Percentiles rank a stretch among this genome's conserved stretches.
phyloP scores from a whole-genome alignment of 92 coral and sea anemone genomes.

The Blastomussa wellsi region DNA sequence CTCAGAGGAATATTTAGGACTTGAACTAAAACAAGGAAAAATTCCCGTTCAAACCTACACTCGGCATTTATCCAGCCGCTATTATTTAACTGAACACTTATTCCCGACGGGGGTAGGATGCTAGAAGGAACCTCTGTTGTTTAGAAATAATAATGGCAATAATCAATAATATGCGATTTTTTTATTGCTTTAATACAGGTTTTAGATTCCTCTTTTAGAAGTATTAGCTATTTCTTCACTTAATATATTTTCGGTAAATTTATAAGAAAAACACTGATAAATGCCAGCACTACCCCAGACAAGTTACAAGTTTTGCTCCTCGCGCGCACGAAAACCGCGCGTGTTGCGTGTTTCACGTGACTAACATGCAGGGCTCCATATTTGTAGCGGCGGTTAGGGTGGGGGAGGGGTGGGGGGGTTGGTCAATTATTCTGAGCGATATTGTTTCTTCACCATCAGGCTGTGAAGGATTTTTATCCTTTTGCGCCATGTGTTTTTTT shows the following conservation, averaged over 20 bases:
- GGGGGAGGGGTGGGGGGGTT: too few relatives aligned
- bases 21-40: not conserved
- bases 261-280: not conserved
- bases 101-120: not conserved
- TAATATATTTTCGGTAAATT: not conserved
- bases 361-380: too few relatives aligned
- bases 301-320: not conserved
- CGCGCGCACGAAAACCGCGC: not conserved
- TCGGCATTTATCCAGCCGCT: not conserved
- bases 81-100: not conserved
- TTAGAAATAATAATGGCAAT: not conserved
- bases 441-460: too few relatives aligned
- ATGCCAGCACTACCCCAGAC: not conserved
- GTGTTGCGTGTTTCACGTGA: not conserved
- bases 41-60: not conserved
- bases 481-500: too few relatives aligned
- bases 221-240: not conserved
- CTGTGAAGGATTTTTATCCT: too few relatives aligned
- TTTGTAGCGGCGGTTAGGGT: too few relatives aligned
- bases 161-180: not conserved
- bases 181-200: not conserved
- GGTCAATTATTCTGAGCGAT: too few relatives aligned
- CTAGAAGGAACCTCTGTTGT: not conserved
- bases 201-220: not conserved
- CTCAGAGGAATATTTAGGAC: not conserved